These are phyloP conservation scores for Actinostola sp. DNA, from an alignment of 92 coral and sea anemone species.

Conservation along the genomic window DNA sequence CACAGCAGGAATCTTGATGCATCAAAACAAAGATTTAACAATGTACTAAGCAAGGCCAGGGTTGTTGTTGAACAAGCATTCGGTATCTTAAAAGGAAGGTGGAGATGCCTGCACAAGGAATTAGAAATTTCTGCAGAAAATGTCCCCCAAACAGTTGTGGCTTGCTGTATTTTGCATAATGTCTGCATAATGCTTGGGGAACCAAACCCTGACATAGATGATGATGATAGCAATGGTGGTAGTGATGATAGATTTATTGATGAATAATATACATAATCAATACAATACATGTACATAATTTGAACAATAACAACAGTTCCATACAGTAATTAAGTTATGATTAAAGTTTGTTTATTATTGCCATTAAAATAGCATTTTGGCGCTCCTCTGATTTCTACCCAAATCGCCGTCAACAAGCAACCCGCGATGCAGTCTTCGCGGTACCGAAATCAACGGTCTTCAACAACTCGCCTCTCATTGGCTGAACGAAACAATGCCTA, in stretches of 20 bases:
- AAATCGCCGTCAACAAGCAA: too few species aligned
- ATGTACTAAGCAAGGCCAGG: slow-evolving; percentile 16
- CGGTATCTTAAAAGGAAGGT: slow-evolving; percentile 37
- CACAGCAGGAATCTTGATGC: slow-evolving; percentile 20
- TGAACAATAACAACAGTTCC: background rate
- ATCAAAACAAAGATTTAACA: slow-evolving; percentile 29
- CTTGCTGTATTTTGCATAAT: slow-evolving; percentile 38
- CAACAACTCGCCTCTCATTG: too few species aligned
- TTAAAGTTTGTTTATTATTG: slow-evolving; percentile 17
- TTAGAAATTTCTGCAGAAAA: slow-evolving; percentile 26
- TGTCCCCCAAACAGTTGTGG: slow-evolving; percentile 27
- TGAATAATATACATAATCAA: background rate
- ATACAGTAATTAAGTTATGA: background rate
- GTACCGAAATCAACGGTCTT: too few species aligned
- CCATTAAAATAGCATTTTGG: slow-evolving; percentile 23
- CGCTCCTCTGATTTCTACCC: slow-evolving; percentile 22
- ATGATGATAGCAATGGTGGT: slow-evolving; percentile 21
- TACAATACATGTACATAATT: background rate
- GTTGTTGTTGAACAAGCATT: slow-evolving; percentile 34
- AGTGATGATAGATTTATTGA: slow-evolving; percentile 11
- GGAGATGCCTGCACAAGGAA: slow-evolving; percentile 36
- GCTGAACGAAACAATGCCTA: too few species aligned
- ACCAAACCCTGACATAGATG: slow-evolving; percentile 26
- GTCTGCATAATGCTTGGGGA: slow-evolving; percentile 15
- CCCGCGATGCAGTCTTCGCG: too few species aligned